Base-by-base conservation (phyloP, 23 tunicate genomes). In the Trididemnum miniatum region DNA sequence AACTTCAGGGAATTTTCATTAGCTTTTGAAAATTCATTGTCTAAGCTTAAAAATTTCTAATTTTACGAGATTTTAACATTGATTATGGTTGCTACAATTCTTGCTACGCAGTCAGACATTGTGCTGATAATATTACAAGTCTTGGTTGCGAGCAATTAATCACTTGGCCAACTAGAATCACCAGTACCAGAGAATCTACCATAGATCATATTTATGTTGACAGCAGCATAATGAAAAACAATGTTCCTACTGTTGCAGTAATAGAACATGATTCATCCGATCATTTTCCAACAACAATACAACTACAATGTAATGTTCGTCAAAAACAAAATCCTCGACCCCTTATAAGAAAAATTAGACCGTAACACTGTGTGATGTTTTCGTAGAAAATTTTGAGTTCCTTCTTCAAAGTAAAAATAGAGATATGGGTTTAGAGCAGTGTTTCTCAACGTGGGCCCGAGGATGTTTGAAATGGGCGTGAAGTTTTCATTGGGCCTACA, bases 21-120 rank as follows among this genome's bases (percentile, higher is more conserved):
- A 62, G 67, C 29, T 62, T 20, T 20, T 62, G 5, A 62, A 62
- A 62, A 25, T 62, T 12, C 29, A 12, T 12, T 62, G 67, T 62
- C 29, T 62, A 62, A 44, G 15, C 54, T n/a, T n/a, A 44, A 44
- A 44, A 44, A 44, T 44, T 44, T 44, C 12, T 44, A 44, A 44
- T 44, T 62, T n/a, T 62, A 4, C 5, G 67, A 20, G 67, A 22
- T 62, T 62, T 62, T 62, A n/a, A 24, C 29, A 24, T 62, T n/a
- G 67, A 62, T 62, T 62, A 24, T 62, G 67, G 5, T 62, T 62
- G 67, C 29, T 62, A 24, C 26, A 62, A 62, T 62, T 62, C 5
- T 62, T 62, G 5, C 4, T 62, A 18, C n/a, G 67, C n/a, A 12
- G 26, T 62, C 29, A 62, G 4, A 62, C 15, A 62, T 44, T 44